A percentile compares a stretch with the other conserved stretches of the same genome.
Conservation (phyloP, 2,888 invertebrate genomes). For the Diadegma fenestrale region DNA sequence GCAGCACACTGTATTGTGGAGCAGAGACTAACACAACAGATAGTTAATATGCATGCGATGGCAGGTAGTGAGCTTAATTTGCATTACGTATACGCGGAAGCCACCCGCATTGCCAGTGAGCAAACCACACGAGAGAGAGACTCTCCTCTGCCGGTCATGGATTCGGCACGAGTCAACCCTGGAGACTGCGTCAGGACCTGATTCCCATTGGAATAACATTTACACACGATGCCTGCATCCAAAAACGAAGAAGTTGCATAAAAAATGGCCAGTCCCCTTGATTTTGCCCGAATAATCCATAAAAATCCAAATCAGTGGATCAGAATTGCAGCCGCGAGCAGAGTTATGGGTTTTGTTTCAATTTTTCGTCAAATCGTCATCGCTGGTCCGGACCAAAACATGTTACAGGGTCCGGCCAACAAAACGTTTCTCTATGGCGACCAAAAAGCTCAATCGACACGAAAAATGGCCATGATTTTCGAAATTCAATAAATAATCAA, state of each 20-base stretch:
- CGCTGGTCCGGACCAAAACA: not conserved
- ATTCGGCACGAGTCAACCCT: slow-evolving; percentile 33
- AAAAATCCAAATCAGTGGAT: too few species aligned
- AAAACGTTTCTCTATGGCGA: too few species aligned
- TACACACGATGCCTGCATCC: not conserved
- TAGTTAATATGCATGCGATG: slow-evolving; percentile 80
- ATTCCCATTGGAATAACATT: slow-evolving; percentile 30
- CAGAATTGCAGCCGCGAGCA: too few species aligned
- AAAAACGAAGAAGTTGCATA: not conserved
- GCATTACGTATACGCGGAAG: slow-evolving; percentile 77
- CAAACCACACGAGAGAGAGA: slow-evolving; percentile 44
- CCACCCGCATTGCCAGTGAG: slow-evolving; percentile 59
- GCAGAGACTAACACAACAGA: slow-evolving; percentile 72
- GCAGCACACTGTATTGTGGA: slow-evolving; percentile 61
- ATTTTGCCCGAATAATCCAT: too few species aligned
- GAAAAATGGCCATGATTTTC: too few species aligned
- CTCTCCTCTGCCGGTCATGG: slow-evolving; percentile 8
- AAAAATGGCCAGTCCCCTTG: not conserved
- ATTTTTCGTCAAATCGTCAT: not conserved
- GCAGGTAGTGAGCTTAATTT: slow-evolving; percentile 76
- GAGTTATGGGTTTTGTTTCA: not conserved
- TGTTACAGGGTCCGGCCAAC: too few species aligned
- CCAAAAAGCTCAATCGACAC: too few species aligned
- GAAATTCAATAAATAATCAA: too few species aligned
- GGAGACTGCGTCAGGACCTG: slow-evolving; percentile 41